Evolutionary conservation across 1,140 invertebrate genomes (phyloP), one percentile per base, ranked within the genome.

Genomic region (Bombus huntii): DNA sequence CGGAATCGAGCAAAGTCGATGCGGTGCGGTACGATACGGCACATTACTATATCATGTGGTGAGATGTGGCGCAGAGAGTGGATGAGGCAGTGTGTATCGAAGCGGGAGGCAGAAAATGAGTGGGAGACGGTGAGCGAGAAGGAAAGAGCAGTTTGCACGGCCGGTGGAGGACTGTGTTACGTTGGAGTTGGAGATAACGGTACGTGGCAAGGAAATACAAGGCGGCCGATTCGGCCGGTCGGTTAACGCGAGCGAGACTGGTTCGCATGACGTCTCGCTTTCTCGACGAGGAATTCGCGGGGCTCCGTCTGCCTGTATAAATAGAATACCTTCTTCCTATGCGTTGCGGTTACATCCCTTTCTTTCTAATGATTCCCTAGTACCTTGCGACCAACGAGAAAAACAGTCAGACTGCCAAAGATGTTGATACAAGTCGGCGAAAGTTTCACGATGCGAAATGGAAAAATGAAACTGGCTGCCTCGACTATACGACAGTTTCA

Each of bases 271-370:
- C 84, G 81, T 82, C 78, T 87, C 88, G 88, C 89, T 90, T 90
- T 89, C 88, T 84, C 88, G 85, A 37, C 77, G 80, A 57, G 42
- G 81, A 87, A 89, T 89, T 90, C 68, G 72, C 73, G 73, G 34
- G 62, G 47, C 76, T 42, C 71, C 47, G 31, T 62, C 31, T 37
- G 42, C 39, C 13, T 8, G 68, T 89, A 90, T 90, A 90, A 90
- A 90, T 90, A 90, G 88, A 81, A 79, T n/a, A 28, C 37, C 71
- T 83, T 90, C 72, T 84, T 81, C 62, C 76, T 59, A 65, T 71
- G 73, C 42, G 75, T 68, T 28, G 57, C 57, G 28, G 28, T 28
- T 53, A 22, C 18, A 53, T 53, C 47, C 47, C 47, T 53, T 53
- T 53, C 18, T 53, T 53, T 53, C 47, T 22, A 22, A 53, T 8